Base-by-base conservation (phyloP, 2,113 vertebrate genomes). In the Hemiprocne comata region DNA sequence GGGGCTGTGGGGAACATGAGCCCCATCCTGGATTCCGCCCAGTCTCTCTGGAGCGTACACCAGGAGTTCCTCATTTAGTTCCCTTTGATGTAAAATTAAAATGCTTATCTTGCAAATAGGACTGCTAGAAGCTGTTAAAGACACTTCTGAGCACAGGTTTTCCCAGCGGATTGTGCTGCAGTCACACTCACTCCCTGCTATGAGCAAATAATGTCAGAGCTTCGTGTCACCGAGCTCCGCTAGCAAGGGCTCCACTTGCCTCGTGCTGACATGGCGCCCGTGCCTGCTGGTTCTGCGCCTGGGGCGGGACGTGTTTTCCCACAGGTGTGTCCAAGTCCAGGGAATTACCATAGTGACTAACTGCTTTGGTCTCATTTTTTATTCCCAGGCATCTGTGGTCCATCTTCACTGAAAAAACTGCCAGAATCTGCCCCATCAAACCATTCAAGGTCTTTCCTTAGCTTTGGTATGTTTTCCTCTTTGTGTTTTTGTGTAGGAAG, bases 401-500 rank as follows among this genome's bases (percentile, higher is more conserved):
- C 98, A 78, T 70, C 97, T 53, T 64, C 95, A 65, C 8, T 95
- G 91, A 90, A 58, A 64, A 98, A 97, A 58, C 54, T 97, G 71
- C 24, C 95, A 67, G 97, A 97, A 58, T 34, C 97, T 64, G 80
- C 89, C 90, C 88, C 73, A 1, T 66, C 97, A 74, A 96, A 88
- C 87, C 91, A 89, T 12, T 44, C 58, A 0, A 97, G 96, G 44
- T 95, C 97, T 64, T 92, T 98, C 93, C 71, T 98, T 46, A 98
- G 90, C 66, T 98, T 98, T 89, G 98, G 98, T 98, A 98, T 36
- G 98, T 87, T 66, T 79, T 90, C 13, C 17, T 67, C 38, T 69
- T 82, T 1, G 3, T 57, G 23, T 58, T 91, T 76, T 26, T 21
- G 9, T 11, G 34, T 29, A 28, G 28, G n/a, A 79, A 76, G 31